Base-by-base conservation (phyloP, 2,113 vertebrate genomes). In the Sinocyclocheilus anshuiensis region DNA sequence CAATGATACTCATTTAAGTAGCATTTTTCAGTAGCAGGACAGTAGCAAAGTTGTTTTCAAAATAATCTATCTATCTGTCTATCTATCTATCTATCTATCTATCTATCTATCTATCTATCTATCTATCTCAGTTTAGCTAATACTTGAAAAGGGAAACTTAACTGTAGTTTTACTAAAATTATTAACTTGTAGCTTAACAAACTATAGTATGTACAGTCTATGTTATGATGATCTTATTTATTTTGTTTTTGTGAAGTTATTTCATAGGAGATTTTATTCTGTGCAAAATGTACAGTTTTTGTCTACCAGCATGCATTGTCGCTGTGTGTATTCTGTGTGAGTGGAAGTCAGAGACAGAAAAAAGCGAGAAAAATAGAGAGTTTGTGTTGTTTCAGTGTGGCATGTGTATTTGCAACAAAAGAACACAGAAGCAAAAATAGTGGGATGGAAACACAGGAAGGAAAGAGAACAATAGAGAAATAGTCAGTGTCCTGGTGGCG, bases 361-460 rank as follows among this genome's bases (percentile, higher is more conserved):
- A 55, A 16, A 53, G 15, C 0, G 24, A 65, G 65, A 33, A 69
- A 33, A 69, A 18, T 6, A 45, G 45, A 45, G 48, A 7, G 16
- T 18, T 77, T 77, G 74, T 77, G 22, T 77, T 50, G 45, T 50
- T 26, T 50, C 42, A 77, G n/a, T 77, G 45, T 71, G 67, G 3
- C 29, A 15, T 67, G 29, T 26, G n/a, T 16, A 76, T 76, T 48
- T 77, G 74, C 12, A 77, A 77, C 42, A 77, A 50, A 77, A 50
- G 42, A 50, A 53, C n/a, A 50, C 39, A 26, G 42, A 50, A 45
- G 72, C 0, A 11, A 75, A 45, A 55, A 75, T 6, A n/a, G 39
- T n/a, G 36, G 39, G 39, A 77, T 77, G 39, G 74, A 77, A 50
- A 26, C 39, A 48, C 42, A 77, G 74, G 45, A 77, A 26, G 74